Evolutionary conservation across 2,797 vertebrate species (phyloP).

Genomic region (Spinibarbus caldwelli): DNA sequence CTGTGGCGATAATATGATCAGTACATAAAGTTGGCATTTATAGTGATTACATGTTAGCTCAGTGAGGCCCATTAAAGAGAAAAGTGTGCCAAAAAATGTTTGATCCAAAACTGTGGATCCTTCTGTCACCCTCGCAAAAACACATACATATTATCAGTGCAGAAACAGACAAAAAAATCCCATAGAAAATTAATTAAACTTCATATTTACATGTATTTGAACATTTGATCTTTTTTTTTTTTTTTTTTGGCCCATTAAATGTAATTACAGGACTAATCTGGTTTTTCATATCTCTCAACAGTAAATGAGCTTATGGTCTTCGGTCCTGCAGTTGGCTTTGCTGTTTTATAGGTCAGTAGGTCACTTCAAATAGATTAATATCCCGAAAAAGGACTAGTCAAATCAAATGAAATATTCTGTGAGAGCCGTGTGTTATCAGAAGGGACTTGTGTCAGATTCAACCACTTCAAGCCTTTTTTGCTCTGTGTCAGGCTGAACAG

Average conservation of each 20-base stretch:
- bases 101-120: slow-evolving; percentile 16
- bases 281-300: slow-evolving; percentile 64
- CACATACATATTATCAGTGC: neutral
- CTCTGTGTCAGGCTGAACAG: slow-evolving; percentile 38
- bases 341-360: slow-evolving; percentile 76
- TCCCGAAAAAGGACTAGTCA: slow-evolving; percentile 58
- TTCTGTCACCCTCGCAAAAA: slow-evolving; percentile 32
- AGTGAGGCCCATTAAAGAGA: slow-evolving; percentile 46
- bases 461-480: slow-evolving; percentile 26
- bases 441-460: slow-evolving; percentile 51
- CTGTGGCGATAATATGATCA: slow-evolving; percentile 55
- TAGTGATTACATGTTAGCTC: slow-evolving; percentile 49
- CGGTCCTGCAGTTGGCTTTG: slow-evolving; percentile 70
- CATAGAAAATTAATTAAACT: slow-evolving; percentile 1
- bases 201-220: slow-evolving; percentile 21
- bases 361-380: slow-evolving; percentile 71
- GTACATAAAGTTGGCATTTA: slow-evolving; percentile 60
- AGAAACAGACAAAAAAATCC: neutral
- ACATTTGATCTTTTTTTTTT: slow-evolving; percentile 8
- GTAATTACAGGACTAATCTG: slow-evolving; percentile 62
- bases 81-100: slow-evolving; percentile 35
- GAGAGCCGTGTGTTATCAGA: slow-evolving; percentile 47
- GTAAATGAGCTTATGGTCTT: slow-evolving; percentile 74
- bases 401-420: slow-evolving; percentile 44
- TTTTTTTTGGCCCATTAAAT: slow-evolving; percentile 47